Base-by-base conservation (phyloP, 2,888 invertebrate species). In the Syrphus vitripennis region DNA sequence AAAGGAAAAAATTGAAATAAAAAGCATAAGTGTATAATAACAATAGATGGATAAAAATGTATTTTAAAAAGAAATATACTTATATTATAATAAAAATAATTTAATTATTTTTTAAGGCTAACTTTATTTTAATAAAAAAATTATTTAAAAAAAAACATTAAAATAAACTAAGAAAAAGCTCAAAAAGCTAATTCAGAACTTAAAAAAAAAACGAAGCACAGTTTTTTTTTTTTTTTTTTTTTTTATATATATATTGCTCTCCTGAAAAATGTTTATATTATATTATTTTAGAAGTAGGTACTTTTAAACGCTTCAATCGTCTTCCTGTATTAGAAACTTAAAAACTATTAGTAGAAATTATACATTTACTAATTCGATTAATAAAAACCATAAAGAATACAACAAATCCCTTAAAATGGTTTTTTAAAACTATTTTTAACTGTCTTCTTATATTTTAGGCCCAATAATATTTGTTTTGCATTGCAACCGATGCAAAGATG, bases 401-500 rank as follows among this genome's bases (percentile, higher is more conserved):
- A 86, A 86, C 86, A 82, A 86, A 86, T 86, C 86, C 86, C 86
- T 82, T 71, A 21, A 21, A 19, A 45, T 48, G 0, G 3, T 5
- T 14, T 26, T 50, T 21, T 48, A 7, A 7, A 4, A 4, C 5
- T 19, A 31, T 31, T 31, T 4, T 31, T 9, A 12, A 21, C 9
- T 48, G 12, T 0, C 9, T 34, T 34, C 12, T 10, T 34, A 34
- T 50, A 53, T 63, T 75, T 80, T 53, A 72, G 3, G 29, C n/a
- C 61, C 45, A 72, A 77, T 81, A 53, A 16, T 29, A 16, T 53
- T 59, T 71, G 1, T 55, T n/a, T 59, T 61, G 29, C 42, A 86
- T 90, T 89, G 89, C 88, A 89, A 90, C 89, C 91, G 89, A 90
- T 90, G 90, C 89, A 89, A 88, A 89, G 90, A 88, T 89, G 90